phyloP scores from a whole-genome alignment of 2,888 invertebrate species.

The Dynastes tityus region DNA sequence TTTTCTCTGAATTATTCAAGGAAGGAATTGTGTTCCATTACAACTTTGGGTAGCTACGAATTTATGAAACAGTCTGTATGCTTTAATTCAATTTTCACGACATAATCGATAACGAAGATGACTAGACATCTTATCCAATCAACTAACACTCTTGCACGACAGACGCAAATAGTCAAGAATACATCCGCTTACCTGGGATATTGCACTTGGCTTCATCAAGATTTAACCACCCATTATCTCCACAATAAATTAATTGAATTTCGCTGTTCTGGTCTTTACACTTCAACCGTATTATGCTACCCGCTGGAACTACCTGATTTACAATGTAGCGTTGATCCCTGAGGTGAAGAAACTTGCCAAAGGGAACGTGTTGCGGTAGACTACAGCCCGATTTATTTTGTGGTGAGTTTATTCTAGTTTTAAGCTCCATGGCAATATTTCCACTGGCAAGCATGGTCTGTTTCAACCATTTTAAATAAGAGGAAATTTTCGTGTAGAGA shows the following conservation, averaged over 20 bases:
- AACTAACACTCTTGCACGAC: not conserved
- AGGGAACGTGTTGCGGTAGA: slow-evolving; percentile 1
- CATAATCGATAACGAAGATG: not conserved
- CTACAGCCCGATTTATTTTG: not conserved
- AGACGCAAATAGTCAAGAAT: not conserved
- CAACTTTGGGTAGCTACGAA: too few relatives aligned
- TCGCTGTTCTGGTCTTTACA: not conserved
- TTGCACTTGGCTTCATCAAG: not conserved
- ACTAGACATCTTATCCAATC: too few relatives aligned
- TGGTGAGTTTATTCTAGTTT: not conserved
- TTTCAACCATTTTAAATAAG: slow-evolving; percentile 13
- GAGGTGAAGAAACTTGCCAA: not conserved
- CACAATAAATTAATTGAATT: not conserved
- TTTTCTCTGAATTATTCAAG: too few relatives aligned
- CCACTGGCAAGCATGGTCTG: not conserved
- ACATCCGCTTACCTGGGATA: not conserved
- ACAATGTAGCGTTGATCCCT: not conserved
- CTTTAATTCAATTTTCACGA: too few relatives aligned
- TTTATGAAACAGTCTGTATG: too few relatives aligned
- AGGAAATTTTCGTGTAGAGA: slow-evolving; percentile 19
- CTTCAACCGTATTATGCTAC: not conserved
- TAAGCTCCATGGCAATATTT: not conserved
- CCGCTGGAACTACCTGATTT: not conserved
- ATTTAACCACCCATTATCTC: not conserved
- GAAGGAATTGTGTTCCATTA: too few relatives aligned